These are phyloP conservation scores for Sebastes nivosus DNA, from an alignment of 2,797 vertebrate species.

Conservation along the genomic window DNA sequence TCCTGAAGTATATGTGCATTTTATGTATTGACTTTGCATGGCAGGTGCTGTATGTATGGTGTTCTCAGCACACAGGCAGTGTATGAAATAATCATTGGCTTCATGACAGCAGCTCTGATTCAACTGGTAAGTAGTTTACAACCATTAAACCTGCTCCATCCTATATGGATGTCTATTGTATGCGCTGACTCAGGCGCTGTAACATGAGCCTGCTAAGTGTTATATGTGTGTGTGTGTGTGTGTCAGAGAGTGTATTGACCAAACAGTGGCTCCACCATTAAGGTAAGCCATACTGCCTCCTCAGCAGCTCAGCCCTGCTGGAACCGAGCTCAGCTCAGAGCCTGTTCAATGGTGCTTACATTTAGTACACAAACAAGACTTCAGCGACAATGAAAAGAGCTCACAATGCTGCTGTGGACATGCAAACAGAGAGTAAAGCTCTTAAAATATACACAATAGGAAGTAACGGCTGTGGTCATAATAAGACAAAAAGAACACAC, in stretches of 20 bases:
- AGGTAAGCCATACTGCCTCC: slow-evolving; percentile 44
- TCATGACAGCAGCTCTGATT: slow-evolving; percentile 16
- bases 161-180: slow-evolving; percentile 41
- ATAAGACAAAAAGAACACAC: background rate
- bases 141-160: slow-evolving; percentile 26
- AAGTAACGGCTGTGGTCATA: background rate
- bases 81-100: slow-evolving; percentile 28
- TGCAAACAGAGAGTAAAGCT: background rate
- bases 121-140: slow-evolving; percentile 30
- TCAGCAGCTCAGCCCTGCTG: slow-evolving; percentile 45
- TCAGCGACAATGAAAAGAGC: background rate
- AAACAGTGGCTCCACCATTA: slow-evolving; percentile 61
- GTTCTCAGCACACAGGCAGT: background rate
- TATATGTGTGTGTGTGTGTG: slow-evolving; percentile 8
- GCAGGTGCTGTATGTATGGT: background rate
- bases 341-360: slow-evolving; percentile 7
- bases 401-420: background rate
- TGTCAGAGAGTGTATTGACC: slow-evolving; percentile 48
- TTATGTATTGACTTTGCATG: slow-evolving; percentile 8
- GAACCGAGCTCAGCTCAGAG: slow-evolving; percentile 11
- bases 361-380: slow-evolving; percentile 10
- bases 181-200: slow-evolving; percentile 57
- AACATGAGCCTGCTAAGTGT: slow-evolving; percentile 42
- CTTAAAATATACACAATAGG: background rate
- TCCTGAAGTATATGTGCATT: background rate